phyloP scores from a whole-genome alignment of 2,888 invertebrate species.

The Endomychus coccineus region DNA sequence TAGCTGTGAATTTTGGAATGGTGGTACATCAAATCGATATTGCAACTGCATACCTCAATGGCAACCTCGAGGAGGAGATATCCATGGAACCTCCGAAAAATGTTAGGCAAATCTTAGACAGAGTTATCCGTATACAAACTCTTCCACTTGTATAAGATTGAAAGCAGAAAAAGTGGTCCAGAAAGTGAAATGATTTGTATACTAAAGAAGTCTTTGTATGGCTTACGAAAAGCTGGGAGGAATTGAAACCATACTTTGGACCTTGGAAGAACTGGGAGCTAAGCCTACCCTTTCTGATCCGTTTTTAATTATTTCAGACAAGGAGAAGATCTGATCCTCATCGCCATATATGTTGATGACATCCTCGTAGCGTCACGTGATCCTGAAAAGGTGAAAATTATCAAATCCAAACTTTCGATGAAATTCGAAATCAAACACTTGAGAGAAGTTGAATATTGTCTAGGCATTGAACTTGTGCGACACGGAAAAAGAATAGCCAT shows the following conservation, averaged over 20 bases:
- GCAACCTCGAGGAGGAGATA: conserved; percentile 19
- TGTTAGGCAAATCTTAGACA: too few relatives aligned
- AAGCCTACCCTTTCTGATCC: conserved; percentile 12
- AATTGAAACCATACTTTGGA: conserved; percentile 18
- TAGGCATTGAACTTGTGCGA: conserved; percentile 24
- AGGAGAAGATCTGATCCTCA: conserved; percentile 17
- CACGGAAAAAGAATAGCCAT: conserved; percentile 14
- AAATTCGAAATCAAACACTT: conserved; percentile 24
- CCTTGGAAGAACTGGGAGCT: conserved; percentile 9
- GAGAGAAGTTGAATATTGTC: conserved; percentile 20
- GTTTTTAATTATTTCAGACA: conserved; percentile 16
- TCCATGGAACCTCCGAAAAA: conserved; percentile 18
- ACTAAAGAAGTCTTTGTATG: conserved; percentile 22
- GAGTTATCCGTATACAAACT: too few relatives aligned
- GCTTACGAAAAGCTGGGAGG: conserved; percentile 19
- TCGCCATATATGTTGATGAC: conserved; percentile 27
- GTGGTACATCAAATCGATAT: too few relatives aligned
- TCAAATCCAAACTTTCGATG: conserved; percentile 17
- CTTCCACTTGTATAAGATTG: too few relatives aligned
- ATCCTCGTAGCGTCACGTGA: conserved; percentile 21
- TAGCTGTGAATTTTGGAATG: conserved; percentile 20
- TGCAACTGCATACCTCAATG: conserved; percentile 20
- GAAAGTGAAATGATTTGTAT: conserved; percentile 18
- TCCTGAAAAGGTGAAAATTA: conserved; percentile 10
- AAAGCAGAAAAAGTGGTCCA: conserved; percentile 15